Base-by-base conservation (phyloP, 2,888 invertebrate genomes). In the Anagyrus pseudococci region DNA sequence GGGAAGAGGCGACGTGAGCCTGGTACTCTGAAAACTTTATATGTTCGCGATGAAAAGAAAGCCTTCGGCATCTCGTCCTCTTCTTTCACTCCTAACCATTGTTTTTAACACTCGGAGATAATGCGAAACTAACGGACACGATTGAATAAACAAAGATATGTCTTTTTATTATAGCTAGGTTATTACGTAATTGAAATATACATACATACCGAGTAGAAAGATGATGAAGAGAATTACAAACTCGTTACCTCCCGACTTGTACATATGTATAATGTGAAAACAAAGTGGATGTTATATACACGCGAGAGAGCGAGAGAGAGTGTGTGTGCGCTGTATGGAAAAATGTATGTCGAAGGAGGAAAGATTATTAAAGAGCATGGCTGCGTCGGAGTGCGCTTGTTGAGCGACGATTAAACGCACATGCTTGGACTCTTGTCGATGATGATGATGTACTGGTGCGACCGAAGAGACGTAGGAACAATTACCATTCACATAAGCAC, bases 181-280 rank as follows among this genome's bases (percentile, higher is more conserved):
- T 17, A n/a, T 2, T 37, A 37, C 13, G 15, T 37, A 37, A 15
- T 13, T 37, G 8, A 37, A 37, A 8, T 65, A 65, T 58, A 62
- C 55, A 62, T 58, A 22, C 57, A 64, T 54, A 48, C 59, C 53
- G n/a, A n/a, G n/a, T n/a, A n/a, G n/a, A n/a, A n/a, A n/a, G n/a
- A n/a, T 40, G 43, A 58, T 47, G n/a, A 63, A 46, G 33, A 29
- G 17, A 58, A 61, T 29, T 60, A 50, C 59, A 47, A 62, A 63
- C 50, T 66, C 58, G 63, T 63, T 66, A 63, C 60, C 60, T 63
- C 48, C 60, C 46, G 50, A 60, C 37, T 58, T 66, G 66, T 66
- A 66, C 58, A 66, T 60, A 63, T 63, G 63, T 66, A 66, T 61
- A 62, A 66, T 66, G 63, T 61, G 49, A 53, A 17, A 49, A 49